Conservation (phyloP, 2,888 invertebrate species). For the Ypsolopha scabrella region DNA sequence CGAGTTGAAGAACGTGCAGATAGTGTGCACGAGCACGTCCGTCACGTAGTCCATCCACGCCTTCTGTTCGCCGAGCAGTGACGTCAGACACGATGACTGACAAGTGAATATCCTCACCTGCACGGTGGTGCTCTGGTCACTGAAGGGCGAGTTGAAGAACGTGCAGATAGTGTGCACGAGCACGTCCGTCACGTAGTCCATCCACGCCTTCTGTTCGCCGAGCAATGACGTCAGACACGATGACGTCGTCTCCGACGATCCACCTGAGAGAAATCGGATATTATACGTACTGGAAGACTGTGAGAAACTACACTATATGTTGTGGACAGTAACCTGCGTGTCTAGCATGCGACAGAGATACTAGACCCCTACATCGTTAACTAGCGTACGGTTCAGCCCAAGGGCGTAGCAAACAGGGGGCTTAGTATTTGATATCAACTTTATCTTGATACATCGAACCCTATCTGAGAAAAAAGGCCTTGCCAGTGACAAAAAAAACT, state of each 20-base stretch:
- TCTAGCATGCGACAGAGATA: too few species aligned
- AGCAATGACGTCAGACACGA: not conserved
- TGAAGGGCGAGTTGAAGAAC: constrained; percentile 97
- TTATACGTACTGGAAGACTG: too few species aligned
- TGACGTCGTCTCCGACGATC: not conserved
- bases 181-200: constrained; percentile 91
- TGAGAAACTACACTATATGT: too few species aligned
- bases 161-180: constrained; percentile 94
- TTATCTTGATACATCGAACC: too few species aligned
- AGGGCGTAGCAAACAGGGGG: too few species aligned
- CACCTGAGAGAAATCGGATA: not conserved
- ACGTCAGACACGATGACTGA: not conserved
- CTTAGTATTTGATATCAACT: too few species aligned
- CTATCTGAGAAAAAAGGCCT: too few species aligned
- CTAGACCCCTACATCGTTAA: too few species aligned
- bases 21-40: constrained; percentile 91
- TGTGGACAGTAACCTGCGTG: too few species aligned
- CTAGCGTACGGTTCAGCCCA: too few species aligned
- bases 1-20: constrained; percentile 95
- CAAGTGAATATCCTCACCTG: too few species aligned
- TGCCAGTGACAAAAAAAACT: too few species aligned
- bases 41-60: constrained; percentile 92
- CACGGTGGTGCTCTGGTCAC: constrained; percentile 95
- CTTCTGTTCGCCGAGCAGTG: constrained; percentile 64
- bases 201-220: constrained; percentile 77